Evolutionary conservation across 2,888 invertebrate genomes (phyloP).

Genomic region (Diogma glabrata): DNA sequence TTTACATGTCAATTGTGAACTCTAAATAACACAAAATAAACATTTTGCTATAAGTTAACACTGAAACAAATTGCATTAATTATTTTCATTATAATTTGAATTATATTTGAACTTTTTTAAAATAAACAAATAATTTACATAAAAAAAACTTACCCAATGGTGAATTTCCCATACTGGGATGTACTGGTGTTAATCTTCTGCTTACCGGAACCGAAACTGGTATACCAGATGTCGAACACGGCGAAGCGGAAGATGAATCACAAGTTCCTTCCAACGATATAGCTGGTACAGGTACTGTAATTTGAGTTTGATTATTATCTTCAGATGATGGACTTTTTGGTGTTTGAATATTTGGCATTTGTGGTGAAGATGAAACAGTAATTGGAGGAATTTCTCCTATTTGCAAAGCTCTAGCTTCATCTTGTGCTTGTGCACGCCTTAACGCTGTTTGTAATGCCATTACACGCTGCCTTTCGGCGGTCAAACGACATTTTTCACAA

Average conservation of each 20-base stretch:
- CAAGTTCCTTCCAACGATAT: constrained; percentile 38
- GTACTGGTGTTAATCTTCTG: constrained; percentile 37
- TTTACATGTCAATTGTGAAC: no score
- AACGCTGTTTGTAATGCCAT: constrained; percentile 84
- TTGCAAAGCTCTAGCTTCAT: constrained; percentile 51
- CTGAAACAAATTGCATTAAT: no score
- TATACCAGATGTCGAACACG: constrained; percentile 40
- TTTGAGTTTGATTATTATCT: constrained; percentile 32
- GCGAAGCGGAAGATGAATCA: constrained; percentile 51
- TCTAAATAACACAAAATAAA: no score
- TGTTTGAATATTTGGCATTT: constrained; percentile 7
- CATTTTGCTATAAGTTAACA: no score
- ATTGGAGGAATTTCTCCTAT: constrained; percentile 41
- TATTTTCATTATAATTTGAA: no score
- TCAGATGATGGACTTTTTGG: constrained; percentile 21
- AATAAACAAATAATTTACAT: no score
- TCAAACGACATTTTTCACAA: constrained; percentile 77
- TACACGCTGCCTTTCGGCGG: constrained; percentile 75
- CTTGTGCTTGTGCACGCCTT: constrained; percentile 73
- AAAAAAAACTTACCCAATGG: constrained; percentile 9
- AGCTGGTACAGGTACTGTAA: constrained; percentile 33
- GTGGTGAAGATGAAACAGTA: constrained; percentile 33
- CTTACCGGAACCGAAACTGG: constrained; percentile 33
- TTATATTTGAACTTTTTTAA: no score
- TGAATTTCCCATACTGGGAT: constrained; percentile 34